These are phyloP conservation scores for Bergia sp. DNA, from an alignment of 92 coral and sea anemone species.

Conservation along the genomic window DNA sequence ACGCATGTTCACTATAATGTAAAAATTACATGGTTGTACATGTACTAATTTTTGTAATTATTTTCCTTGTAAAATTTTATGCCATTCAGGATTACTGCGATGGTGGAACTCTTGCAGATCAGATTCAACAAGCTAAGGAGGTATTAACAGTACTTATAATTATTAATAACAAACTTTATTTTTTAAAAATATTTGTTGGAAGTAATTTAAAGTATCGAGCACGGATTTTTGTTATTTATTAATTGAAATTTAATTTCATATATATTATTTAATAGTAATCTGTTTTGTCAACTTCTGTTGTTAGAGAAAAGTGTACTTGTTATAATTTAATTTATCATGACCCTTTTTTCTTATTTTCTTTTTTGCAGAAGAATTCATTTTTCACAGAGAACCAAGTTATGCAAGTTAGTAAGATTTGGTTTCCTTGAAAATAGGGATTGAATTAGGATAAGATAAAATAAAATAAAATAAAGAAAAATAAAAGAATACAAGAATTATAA, in stretches of 20 bases:
- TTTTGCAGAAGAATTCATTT: conserved; percentile 60
- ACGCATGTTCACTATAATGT: no score
- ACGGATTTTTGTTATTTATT: no score
- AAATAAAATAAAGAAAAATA: neutral
- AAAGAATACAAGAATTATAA: no score
- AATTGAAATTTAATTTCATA: no score
- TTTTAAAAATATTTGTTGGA: no score
- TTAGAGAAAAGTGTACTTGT: neutral
- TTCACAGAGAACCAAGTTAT: conserved; percentile 79
- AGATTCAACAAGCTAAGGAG: conserved; percentile 68
- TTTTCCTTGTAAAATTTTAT: neutral
- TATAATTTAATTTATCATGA: neutral
- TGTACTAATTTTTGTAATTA: neutral
- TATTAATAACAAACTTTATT: no score
- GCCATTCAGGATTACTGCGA: conserved; percentile 87
- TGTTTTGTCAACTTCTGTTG: neutral
- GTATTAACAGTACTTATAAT: conserved; percentile 27
- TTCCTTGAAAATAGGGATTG: no score
- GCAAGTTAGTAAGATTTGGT: conserved; percentile 63
- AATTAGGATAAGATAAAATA: neutral
- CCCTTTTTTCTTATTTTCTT: neutral
- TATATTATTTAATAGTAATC: neutral
- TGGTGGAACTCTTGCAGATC: conserved; percentile 90
- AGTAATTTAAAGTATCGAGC: no score
- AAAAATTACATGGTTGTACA: no score